Evolutionary conservation across 2,888 invertebrate species (phyloP), one percentile per base, ranked within the genome.

Genomic region (Incurvaria masculella): DNA sequence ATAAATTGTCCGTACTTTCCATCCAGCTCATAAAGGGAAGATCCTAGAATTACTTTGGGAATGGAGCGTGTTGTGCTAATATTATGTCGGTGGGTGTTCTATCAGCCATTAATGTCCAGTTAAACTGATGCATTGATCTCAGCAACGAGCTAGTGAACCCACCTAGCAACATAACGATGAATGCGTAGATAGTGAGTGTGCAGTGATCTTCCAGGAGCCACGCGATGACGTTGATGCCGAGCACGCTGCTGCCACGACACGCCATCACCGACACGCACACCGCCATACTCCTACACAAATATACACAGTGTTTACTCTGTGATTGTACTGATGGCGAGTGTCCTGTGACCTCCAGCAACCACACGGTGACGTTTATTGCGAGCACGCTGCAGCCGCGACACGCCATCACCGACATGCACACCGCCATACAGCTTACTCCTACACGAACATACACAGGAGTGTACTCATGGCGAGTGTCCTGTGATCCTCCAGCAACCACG

Each of bases 261-360:
- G 71, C 69, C 33, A 73, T 68, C 47, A 74, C 72, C 0, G 72
- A 72, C 4, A 73, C 55, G 48, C 71, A 71, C 0, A 72, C 72
- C 6, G 73, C 72, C 71, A 71, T 72, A 2, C 71, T 72, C 49
- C 73, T 72, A 62, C 2, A 58, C 60, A 33, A 33, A n/a, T n/a
- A n/a, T n/a, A n/a, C n/a, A n/a, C n/a, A n/a, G n/a, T n/a, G n/a
- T n/a, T n/a, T n/a, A n/a, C n/a, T n/a, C n/a, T n/a, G n/a, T n/a
- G n/a, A n/a, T n/a, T n/a, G n/a, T n/a, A n/a, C n/a, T n/a, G n/a
- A n/a, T n/a, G n/a, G n/a, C n/a, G n/a, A n/a, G n/a, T n/a, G n/a
- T n/a, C n/a, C n/a, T n/a, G n/a, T n/a, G n/a, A n/a, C 56, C 2
- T 59, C 61, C 1, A 74, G 58, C 2, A 71, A 57, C 1, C 52